phyloP scores from a whole-genome alignment of 2,113 vertebrate species.

The Micronisus gabar region DNA sequence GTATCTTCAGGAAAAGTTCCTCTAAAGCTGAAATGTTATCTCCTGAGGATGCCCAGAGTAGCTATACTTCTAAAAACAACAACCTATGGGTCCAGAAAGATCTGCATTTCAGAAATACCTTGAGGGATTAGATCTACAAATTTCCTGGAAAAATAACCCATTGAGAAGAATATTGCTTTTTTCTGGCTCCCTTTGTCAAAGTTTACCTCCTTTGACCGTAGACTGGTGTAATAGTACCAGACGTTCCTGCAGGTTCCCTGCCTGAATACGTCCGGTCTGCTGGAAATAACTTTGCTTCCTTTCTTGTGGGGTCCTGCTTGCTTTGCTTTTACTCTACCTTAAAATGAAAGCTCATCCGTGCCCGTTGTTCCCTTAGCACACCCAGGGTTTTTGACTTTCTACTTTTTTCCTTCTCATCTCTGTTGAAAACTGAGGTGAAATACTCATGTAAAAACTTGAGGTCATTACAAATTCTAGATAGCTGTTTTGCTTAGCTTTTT shows the following conservation, averaged over 20 bases:
- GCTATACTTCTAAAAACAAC: not conserved
- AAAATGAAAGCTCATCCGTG: not conserved
- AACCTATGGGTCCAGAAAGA: not conserved
- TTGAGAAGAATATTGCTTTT: not conserved
- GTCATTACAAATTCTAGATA: not conserved
- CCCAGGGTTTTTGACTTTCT: not conserved
- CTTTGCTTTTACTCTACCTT: not conserved
- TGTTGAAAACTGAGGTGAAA: not conserved
- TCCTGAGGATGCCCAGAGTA: not conserved
- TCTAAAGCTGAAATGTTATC: not conserved
- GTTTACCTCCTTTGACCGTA: accelerated
- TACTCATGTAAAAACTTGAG: not conserved
- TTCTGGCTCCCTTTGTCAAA: not conserved
- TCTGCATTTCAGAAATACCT: not conserved
- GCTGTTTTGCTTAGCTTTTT: not conserved
- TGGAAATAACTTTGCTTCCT: not conserved
- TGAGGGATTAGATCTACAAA: not conserved
- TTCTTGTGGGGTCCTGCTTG: not conserved
- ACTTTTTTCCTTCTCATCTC: not conserved
- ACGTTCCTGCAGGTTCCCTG: not conserved
- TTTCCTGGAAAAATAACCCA: not conserved
- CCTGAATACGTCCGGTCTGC: not conserved
- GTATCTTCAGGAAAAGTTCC: not conserved
- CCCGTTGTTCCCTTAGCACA: accelerated
- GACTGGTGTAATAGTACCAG: not conserved